Evolutionary conservation across 2,888 invertebrate genomes (phyloP).

Genomic region (Sialis lutaria): DNA sequence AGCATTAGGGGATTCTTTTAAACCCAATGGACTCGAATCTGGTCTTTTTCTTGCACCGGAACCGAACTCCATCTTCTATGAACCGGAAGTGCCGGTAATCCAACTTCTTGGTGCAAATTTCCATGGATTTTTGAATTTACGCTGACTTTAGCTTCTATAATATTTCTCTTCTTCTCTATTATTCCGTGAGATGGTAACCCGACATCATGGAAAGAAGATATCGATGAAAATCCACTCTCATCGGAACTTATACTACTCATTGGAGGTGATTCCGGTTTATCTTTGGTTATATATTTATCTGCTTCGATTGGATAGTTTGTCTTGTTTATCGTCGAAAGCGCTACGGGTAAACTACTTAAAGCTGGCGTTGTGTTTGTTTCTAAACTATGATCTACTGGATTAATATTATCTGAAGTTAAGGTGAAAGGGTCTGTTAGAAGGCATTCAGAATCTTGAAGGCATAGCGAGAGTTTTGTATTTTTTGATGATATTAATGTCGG

Average conservation of each 20-base stretch:
- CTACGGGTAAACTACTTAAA: too few species aligned
- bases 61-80: constrained; percentile 23
- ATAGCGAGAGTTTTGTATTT: too few species aligned
- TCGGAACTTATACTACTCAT: constrained; percentile 27
- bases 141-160: too few species aligned
- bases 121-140: too few species aligned
- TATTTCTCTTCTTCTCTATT: too few species aligned
- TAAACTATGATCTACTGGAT: too few species aligned
- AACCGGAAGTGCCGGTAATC: constrained; percentile 8
- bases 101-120: too few species aligned
- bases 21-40: constrained; percentile 21
- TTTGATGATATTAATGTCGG: too few species aligned
- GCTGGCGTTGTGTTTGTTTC: too few species aligned
- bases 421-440: too few species aligned
- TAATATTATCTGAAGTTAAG: too few species aligned
- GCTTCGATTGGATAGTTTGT: background rate
- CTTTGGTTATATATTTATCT: constrained; percentile 1
- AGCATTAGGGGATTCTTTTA: constrained; percentile 7
- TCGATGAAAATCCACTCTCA: constrained; percentile 73
- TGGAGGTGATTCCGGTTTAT: constrained; percentile 14
- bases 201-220: constrained; percentile 70
- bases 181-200: constrained; percentile 31
- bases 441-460: too few species aligned
- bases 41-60: constrained; percentile 15
- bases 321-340: background rate